phyloP scores from a whole-genome alignment of 2,113 vertebrate genomes.

The Centrocercus urophasianus region DNA sequence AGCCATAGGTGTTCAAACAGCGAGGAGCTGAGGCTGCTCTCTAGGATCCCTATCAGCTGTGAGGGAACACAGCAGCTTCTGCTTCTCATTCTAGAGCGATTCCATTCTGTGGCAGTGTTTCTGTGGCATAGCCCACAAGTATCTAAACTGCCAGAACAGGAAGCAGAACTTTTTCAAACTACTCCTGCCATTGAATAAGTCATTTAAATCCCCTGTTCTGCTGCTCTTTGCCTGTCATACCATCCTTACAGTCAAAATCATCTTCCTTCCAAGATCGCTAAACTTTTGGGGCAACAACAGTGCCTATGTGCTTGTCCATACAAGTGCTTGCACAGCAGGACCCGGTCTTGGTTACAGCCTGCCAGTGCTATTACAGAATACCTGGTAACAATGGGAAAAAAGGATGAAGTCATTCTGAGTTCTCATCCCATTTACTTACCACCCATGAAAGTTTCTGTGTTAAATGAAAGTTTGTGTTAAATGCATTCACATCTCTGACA shows the following conservation, averaged over 20 bases:
- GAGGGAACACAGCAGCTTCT: background rate
- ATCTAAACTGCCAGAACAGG: background rate
- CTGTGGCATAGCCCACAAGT: background rate
- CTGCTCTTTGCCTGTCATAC: background rate
- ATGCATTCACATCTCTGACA: background rate
- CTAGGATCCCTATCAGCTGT: background rate
- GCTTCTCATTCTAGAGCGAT: background rate
- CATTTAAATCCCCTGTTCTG: background rate
- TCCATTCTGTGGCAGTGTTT: background rate
- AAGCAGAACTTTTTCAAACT: background rate
- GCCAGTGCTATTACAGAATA: conserved; percentile 51
- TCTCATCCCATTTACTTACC: conserved; percentile 35
- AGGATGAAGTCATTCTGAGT: conserved; percentile 55
- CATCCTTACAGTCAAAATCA: background rate
- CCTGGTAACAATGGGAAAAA: conserved; percentile 28
- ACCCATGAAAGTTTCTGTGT: background rate
- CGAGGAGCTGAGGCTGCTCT: background rate
- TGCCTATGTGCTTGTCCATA: conserved; percentile 22
- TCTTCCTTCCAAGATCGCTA: conserved; percentile 1
- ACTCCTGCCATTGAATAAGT: background rate
- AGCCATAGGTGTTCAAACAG: background rate
- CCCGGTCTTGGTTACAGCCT: conserved; percentile 12
- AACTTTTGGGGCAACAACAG: background rate
- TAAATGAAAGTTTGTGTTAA: background rate
- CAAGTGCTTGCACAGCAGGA: conserved; percentile 38